Conservation (phyloP, 1,140 invertebrate species). For the Doryteuthis pealeii region DNA sequence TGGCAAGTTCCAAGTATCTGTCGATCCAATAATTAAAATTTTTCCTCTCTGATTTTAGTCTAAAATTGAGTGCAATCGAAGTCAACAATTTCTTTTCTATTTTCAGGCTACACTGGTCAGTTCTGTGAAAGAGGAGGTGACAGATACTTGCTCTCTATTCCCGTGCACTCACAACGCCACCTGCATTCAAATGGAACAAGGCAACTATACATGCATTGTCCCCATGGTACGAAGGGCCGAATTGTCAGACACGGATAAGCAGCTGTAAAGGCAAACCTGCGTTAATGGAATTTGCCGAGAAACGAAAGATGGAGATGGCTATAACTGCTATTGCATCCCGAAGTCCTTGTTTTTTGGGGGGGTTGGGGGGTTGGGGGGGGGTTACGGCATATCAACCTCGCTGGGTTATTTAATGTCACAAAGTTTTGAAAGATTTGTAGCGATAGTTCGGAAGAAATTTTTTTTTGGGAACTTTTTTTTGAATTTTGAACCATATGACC, state of each 20-base stretch:
- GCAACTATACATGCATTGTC: neutral
- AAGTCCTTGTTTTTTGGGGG: no score
- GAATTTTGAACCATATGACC: no score
- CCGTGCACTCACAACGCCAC: neutral
- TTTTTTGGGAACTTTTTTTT: no score
- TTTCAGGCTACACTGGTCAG: neutral
- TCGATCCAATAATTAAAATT: no score
- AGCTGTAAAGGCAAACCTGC: neutral
- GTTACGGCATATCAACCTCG: no score
- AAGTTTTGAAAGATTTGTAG: no score
- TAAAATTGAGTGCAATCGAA: no score
- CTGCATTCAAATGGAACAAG: neutral
- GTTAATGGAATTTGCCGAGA: neutral
- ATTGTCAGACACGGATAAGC: neutral
- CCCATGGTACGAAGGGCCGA: neutral
- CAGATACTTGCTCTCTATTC: neutral
- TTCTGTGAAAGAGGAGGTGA: neutral
- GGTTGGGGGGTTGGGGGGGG: no score
- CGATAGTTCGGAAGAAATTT: no score
- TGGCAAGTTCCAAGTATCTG: no score
- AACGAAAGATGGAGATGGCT: slow-evolving; percentile 27
- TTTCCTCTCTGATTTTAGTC: no score
- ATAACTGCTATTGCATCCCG: slow-evolving; percentile 37
- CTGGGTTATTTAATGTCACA: no score
- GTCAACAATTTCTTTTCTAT: neutral